Evolutionary conservation across 2,113 vertebrate species (phyloP).

Genomic region (Phyllostomus hastatus): DNA sequence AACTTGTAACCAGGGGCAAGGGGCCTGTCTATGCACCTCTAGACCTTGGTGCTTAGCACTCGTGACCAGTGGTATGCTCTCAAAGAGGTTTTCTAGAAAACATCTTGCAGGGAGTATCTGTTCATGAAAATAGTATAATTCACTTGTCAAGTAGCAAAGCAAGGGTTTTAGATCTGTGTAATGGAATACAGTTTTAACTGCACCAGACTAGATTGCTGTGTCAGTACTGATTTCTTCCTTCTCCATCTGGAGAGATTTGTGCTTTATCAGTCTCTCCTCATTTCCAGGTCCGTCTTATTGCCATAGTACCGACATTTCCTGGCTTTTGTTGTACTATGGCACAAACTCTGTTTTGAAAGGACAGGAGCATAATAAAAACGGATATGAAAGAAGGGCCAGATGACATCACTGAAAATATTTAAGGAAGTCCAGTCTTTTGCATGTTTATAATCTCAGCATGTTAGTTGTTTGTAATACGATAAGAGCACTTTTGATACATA

Average conservation of each 20-base stretch:
- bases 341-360: conserved; percentile 53
- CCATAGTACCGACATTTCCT: conserved; percentile 50
- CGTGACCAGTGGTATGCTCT: neutral
- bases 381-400: conserved; percentile 73
- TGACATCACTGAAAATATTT: conserved; percentile 71
- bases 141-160: neutral
- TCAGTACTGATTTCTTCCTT: neutral
- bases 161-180: rapidly evolving
- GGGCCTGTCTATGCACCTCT: neutral
- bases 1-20: neutral
- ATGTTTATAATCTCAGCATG: conserved; percentile 77
- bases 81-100: neutral
- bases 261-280: conserved; percentile 4
- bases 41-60: neutral
- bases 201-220: neutral
- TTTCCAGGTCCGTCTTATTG: conserved; percentile 23
- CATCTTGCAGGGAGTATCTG: neutral
- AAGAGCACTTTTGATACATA: conserved; percentile 76
- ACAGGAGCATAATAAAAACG: conserved; percentile 68
- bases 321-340: conserved; percentile 51
- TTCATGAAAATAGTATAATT: no score
- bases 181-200: neutral
- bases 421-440: conserved; percentile 75
- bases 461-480: conserved; percentile 78
- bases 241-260: neutral